These are phyloP conservation scores for Thamnophis sirtalis DNA, from an alignment of 2,113 vertebrate genomes.

Conservation along the genomic window DNA sequence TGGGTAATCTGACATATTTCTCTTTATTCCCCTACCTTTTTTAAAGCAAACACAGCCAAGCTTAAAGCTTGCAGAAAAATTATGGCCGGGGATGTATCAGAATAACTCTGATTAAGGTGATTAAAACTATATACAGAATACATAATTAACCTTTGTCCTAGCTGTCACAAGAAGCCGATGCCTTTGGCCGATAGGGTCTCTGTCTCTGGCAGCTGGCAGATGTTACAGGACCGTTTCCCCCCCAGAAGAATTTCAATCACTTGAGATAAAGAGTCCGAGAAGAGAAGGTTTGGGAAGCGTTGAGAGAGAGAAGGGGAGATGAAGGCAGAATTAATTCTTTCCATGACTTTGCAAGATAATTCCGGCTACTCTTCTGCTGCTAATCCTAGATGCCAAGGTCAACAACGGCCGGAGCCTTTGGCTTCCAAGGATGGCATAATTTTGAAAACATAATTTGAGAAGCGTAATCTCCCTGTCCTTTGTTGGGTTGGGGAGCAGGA, in stretches of 20 bases:
- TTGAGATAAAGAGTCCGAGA: constrained; percentile 73
- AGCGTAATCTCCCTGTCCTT: constrained; percentile 10
- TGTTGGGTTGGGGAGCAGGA: not conserved
- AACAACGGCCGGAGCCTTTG: constrained; percentile 53
- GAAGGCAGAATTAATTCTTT: constrained; percentile 74
- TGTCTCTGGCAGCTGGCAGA: constrained; percentile 59
- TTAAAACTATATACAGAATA: constrained; percentile 68
- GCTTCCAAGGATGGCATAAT: constrained; percentile 49
- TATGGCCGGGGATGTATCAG: constrained; percentile 45
- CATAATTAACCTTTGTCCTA: constrained; percentile 72
- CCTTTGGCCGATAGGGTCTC: constrained; percentile 56
- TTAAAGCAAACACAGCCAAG: constrained; percentile 34
- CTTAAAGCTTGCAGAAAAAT: constrained; percentile 53
- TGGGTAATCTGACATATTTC: constrained; percentile 16
- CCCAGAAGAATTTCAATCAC: constrained; percentile 70
- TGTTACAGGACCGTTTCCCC: constrained; percentile 52
- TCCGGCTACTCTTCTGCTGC: constrained; percentile 61
- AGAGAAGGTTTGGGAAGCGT: constrained; percentile 42
- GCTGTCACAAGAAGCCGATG: constrained; percentile 61
- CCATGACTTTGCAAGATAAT: constrained; percentile 74
- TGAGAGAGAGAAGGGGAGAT: constrained; percentile 51
- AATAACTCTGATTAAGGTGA: constrained; percentile 68
- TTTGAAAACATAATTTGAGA: constrained; percentile 51
- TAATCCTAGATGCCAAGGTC: constrained; percentile 66
- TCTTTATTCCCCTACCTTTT: not conserved